These are phyloP conservation scores for Helogale parvula DNA, from an alignment of 2,113 vertebrate genomes.

Conservation along the genomic window DNA sequence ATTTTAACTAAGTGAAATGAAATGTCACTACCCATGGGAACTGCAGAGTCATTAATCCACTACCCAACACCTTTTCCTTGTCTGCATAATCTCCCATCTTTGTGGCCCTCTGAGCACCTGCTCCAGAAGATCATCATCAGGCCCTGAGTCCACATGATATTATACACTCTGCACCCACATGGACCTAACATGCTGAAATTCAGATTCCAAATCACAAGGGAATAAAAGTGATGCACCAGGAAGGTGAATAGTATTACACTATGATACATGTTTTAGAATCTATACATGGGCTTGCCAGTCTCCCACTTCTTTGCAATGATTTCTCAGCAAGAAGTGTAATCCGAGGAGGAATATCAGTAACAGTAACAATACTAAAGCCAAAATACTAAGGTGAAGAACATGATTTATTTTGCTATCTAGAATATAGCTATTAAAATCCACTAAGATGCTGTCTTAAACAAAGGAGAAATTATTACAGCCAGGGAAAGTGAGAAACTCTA, in stretches of 20 bases:
- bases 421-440: background rate
- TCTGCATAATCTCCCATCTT: background rate
- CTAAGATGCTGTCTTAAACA: background rate
- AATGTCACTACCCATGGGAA: fast-evolving
- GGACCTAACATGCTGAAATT: background rate
- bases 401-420: background rate
- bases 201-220: background rate
- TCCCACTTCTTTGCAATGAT: background rate
- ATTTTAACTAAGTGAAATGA: background rate
- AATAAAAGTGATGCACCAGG: background rate
- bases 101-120: background rate
- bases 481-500: background rate
- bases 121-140: background rate
- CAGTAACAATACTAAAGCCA: background rate
- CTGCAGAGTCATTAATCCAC: background rate
- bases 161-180: background rate
- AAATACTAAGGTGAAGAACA: background rate
- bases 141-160: background rate
- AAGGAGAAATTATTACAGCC: background rate
- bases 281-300: background rate
- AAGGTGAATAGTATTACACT: background rate
- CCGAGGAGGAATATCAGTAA: background rate
- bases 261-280: background rate
- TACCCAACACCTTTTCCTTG: background rate
- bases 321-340: background rate